These are phyloP conservation scores for Matsumurasca onukii DNA, from an alignment of 1,140 invertebrate species.

Conservation along the genomic window DNA sequence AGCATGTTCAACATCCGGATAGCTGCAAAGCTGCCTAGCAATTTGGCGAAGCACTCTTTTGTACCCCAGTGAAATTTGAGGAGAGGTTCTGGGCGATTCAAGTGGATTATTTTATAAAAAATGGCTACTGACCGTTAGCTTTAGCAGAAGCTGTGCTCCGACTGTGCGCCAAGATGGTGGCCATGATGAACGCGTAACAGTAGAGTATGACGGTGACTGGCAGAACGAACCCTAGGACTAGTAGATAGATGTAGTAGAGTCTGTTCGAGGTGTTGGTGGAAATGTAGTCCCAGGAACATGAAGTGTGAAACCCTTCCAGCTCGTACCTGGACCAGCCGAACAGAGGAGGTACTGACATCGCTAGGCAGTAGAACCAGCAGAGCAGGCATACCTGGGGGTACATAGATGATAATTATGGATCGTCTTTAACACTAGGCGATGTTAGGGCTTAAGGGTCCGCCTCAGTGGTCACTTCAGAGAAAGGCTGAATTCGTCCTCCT, in stretches of 20 bases:
- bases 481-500: too few relatives aligned
- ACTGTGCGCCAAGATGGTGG: slow-evolving; percentile 47
- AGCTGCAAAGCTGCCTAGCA: too few relatives aligned
- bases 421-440: too few relatives aligned
- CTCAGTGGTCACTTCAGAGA: too few relatives aligned
- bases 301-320: slow-evolving; percentile 54
- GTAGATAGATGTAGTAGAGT: slow-evolving; percentile 53
- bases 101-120: too few relatives aligned
- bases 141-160: slow-evolving; percentile 49
- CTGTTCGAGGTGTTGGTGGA: slow-evolving; percentile 48
- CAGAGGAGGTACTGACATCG: slow-evolving; percentile 53
- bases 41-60: too few relatives aligned
- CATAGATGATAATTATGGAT: background rate
- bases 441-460: too few relatives aligned
- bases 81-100: too few relatives aligned
- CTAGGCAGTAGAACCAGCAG: slow-evolving; percentile 54
- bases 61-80: too few relatives aligned
- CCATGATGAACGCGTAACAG: slow-evolving; percentile 53
- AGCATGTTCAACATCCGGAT: too few relatives aligned
- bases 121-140: slow-evolving; percentile 28
- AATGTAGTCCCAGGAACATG: slow-evolving; percentile 59
- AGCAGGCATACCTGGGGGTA: slow-evolving; percentile 47
- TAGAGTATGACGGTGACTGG: slow-evolving; percentile 52
- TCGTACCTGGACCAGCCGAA: slow-evolving; percentile 57
- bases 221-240: slow-evolving; percentile 53